Base-by-base conservation (phyloP, 2,797 vertebrate species). In the Megalops cyprinoides region DNA sequence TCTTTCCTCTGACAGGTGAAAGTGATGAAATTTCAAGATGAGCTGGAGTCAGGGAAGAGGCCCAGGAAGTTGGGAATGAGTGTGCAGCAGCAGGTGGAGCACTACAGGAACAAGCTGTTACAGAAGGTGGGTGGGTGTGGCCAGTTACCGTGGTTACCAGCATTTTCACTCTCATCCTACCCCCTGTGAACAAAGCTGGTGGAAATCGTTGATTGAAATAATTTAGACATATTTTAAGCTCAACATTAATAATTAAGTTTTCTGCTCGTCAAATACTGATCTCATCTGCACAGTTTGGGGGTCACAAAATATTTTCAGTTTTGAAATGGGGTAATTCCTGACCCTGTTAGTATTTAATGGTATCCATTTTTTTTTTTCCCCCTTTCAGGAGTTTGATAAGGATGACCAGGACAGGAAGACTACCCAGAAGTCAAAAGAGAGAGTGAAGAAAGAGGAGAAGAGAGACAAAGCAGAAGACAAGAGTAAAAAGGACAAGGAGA, bases 1-100 rank as follows among this genome's bases (percentile, higher is more conserved):
- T 14, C 18, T 1, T 37, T 44, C 28, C 37, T 25, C n/a, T 71
- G 42, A 31, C 85, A 96, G 95, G 91, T 96, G 42, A 95, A 94
- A 78, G 94, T 95, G 25, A 91, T 95, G 93, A 94, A 93, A 87
- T 88, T 94, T 79, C 95, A 95, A 81, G 95, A 96, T 86, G 95
- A 96, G 84, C 44, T 96, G 81, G 95, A 96, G 81, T 94, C 91
- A 39, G 94, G 93, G 8, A 95, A 94, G 83, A 91, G 90, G 84
- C 82, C 46, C 39, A 91, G 74, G 80, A 96, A 95, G 81, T 90
- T 94, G 46, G 92, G 92, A 48, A 87, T 91, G 90, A 94, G 85
- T 82, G 82, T 96, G 12, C 94, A 94, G 42, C 90, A 95, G 60
- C 94, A 96, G 82, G 91, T 95, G 86, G 92, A 93, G 60, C 92